These are phyloP conservation scores for Euplexia lucipara DNA, from an alignment of 2,888 invertebrate genomes.

Conservation along the genomic window DNA sequence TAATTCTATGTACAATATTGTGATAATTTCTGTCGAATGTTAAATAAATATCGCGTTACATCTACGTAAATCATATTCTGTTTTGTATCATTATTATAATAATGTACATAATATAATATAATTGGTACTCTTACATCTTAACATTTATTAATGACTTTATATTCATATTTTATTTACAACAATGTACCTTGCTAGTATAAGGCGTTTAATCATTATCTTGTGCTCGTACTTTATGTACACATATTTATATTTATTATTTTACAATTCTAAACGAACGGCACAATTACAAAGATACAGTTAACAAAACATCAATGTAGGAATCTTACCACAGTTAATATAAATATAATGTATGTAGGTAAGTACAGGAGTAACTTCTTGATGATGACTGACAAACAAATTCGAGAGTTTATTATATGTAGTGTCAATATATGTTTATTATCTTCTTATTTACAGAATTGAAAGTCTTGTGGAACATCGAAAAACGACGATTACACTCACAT, in stretches of 20 bases:
- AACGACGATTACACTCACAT: conserved; percentile 38
- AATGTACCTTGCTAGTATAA: conserved; percentile 69
- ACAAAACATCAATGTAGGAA: conserved; percentile 45
- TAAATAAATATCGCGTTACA: conserved; percentile 72
- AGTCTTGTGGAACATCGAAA: conserved; percentile 42
- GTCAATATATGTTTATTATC: conserved; percentile 3
- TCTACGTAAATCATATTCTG: conserved; percentile 63
- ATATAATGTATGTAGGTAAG: conserved; percentile 17
- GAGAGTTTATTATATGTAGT: conserved; percentile 18
- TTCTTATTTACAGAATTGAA: conserved; percentile 37
- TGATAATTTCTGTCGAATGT: conserved; percentile 76
- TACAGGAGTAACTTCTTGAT: conserved; percentile 14
- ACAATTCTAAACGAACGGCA: conserved; percentile 49
- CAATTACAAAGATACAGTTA: conserved; percentile 41
- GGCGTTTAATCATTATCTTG: conserved; percentile 69
- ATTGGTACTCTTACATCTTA: conserved; percentile 62
- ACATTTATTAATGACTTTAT: conserved; percentile 55
- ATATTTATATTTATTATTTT: conserved; percentile 45
- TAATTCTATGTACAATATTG: conserved; percentile 77
- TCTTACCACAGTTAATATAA: conserved; percentile 26
- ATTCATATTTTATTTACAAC: conserved; percentile 71
- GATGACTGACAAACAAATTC: conserved; percentile 33
- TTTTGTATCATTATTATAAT: conserved; percentile 60
- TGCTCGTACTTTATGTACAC: conserved; percentile 64
- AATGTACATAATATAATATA: conserved; percentile 64